Percentiles rank a stretch among this genome's conserved stretches.
These are phyloP conservation scores for Rosalia funebris DNA, from an alignment of 2,888 invertebrate species.

Conservation along the genomic window DNA sequence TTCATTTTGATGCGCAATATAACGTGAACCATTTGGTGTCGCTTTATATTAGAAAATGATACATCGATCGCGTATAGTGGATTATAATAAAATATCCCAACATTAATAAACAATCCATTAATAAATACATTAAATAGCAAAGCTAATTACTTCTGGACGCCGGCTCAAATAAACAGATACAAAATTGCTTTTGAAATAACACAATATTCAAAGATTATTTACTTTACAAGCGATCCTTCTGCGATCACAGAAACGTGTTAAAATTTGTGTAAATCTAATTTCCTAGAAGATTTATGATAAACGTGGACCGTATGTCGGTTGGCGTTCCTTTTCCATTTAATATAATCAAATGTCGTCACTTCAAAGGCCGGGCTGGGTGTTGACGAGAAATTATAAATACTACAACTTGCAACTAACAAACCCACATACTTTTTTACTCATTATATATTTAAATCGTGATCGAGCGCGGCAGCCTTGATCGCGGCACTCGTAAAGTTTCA, in stretches of 20 bases:
- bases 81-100: constrained; percentile 58
- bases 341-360: constrained; percentile 34
- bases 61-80: constrained; percentile 43
- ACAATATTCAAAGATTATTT: constrained; percentile 41
- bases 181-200: constrained; percentile 40
- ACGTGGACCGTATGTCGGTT: constrained; percentile 24
- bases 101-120: constrained; percentile 62
- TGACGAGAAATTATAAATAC: constrained; percentile 27
- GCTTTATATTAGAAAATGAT: constrained; percentile 41
- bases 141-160: constrained; percentile 60
- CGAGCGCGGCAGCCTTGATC: constrained; percentile 20
- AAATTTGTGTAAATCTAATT: constrained; percentile 27
- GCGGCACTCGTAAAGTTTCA: constrained; percentile 14
- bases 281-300: constrained; percentile 27
- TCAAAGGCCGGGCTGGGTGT: constrained; percentile 29
- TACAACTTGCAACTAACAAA: constrained; percentile 23
- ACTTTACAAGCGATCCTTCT: constrained; percentile 26
- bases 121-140: constrained; percentile 60
- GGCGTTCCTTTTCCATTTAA: constrained; percentile 32
- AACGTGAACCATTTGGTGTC: constrained; percentile 19
- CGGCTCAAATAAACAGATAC: constrained; percentile 53
- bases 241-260: constrained; percentile 27
- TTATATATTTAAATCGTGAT: constrained; percentile 24
- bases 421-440: constrained; percentile 25
- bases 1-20: neutral